Evolutionary conservation across 1,140 invertebrate genomes (phyloP).

Genomic region (Hyles vespertilio): DNA sequence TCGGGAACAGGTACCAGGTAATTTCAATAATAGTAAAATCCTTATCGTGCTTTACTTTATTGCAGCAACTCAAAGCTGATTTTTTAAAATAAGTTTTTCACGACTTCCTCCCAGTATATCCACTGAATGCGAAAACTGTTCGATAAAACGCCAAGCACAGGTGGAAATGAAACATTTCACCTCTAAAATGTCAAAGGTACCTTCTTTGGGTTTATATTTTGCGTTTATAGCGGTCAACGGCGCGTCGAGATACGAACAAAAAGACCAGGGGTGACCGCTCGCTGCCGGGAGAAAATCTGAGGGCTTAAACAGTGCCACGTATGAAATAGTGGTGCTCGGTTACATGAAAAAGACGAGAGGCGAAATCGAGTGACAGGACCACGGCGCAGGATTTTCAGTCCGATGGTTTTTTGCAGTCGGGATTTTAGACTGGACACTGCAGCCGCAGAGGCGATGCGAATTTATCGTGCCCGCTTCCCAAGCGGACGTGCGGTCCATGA

Average conservation of each 20-base stretch:
- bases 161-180: conserved; percentile 67
- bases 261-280: conserved; percentile 53
- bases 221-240: conserved; percentile 71
- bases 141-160: conserved; percentile 46
- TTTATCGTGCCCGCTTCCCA: conserved; percentile 50
- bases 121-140: conserved; percentile 28
- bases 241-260: conserved; percentile 63
- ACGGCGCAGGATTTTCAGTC: conserved; percentile 64
- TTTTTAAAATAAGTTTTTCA: conserved; percentile 2
- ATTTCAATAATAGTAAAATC: too few species aligned
- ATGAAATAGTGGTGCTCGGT: conserved; percentile 71
- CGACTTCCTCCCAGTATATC: not conserved
- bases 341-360: conserved; percentile 74
- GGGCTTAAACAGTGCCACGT: conserved; percentile 72
- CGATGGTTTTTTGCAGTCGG: conserved; percentile 61
- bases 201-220: conserved; percentile 73
- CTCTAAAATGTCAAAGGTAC: conserved; percentile 72
- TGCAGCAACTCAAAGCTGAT: not conserved
- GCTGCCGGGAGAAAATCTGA: conserved; percentile 69
- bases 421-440: conserved; percentile 56
- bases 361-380: conserved; percentile 72
- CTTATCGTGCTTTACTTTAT: not conserved
- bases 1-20: too few species aligned
- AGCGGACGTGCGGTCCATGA: conserved; percentile 48
- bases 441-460: conserved; percentile 49